Conservation (phyloP, 2,113 vertebrate genomes). For the Brachypteracias leptosomus region DNA sequence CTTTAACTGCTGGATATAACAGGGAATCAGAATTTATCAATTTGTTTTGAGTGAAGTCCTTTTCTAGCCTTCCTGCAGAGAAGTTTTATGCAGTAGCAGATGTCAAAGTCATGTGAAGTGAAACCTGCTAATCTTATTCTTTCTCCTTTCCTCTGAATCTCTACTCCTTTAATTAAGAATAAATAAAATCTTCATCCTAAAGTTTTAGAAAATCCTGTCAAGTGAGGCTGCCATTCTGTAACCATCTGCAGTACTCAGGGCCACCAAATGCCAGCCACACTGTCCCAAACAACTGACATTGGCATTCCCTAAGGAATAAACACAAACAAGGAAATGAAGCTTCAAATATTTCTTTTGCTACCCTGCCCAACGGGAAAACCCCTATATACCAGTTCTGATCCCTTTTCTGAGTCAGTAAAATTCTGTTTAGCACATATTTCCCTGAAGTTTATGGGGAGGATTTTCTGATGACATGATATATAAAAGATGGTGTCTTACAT, state of each 20-base stretch:
- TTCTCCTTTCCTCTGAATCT: neutral
- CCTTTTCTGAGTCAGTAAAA: constrained; percentile 20
- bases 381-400: neutral
- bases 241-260: neutral
- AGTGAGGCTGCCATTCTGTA: neutral
- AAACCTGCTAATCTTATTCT: neutral
- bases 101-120: neutral
- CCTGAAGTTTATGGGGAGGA: constrained; percentile 26
- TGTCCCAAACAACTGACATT: neutral
- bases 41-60: neutral
- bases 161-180: neutral
- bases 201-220: neutral
- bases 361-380: neutral
- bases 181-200: neutral
- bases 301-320: neutral
- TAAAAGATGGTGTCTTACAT: constrained; percentile 53
- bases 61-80: neutral
- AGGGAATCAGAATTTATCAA: neutral
- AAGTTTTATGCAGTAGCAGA: neutral
- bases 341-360: neutral
- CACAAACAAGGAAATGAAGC: neutral
- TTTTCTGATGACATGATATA: constrained; percentile 39
- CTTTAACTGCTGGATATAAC: neutral
- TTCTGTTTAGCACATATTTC: constrained; percentile 15
- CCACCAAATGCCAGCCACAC: neutral